A percentile compares a stretch with the other conserved stretches of the same genome.
Conservation (phyloP, 2,888 invertebrate species). For the Fissipunctia ypsillon region DNA sequence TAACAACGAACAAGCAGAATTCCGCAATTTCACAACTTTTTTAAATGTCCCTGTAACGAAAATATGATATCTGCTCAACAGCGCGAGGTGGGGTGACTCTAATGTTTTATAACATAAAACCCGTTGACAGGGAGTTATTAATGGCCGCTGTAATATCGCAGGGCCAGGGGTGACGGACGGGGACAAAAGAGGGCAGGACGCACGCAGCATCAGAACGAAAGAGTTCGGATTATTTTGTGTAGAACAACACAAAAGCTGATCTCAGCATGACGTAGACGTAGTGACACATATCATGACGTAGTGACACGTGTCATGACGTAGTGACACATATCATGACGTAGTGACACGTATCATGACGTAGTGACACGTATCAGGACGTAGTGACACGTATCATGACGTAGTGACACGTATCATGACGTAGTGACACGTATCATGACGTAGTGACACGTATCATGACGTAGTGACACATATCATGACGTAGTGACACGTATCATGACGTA, state of each 20-base stretch:
- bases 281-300: too few relatives aligned
- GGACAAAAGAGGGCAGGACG: neutral
- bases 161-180: neutral
- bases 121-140: constrained; percentile 51
- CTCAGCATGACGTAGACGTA: constrained; percentile 6
- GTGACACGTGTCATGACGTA: too few relatives aligned
- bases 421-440: too few relatives aligned
- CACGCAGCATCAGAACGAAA: constrained; percentile 21
- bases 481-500: too few relatives aligned
- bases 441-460: too few relatives aligned
- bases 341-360: too few relatives aligned
- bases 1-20: neutral
- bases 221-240: constrained; percentile 7
- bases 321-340: too few relatives aligned
- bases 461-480: too few relatives aligned
- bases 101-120: constrained; percentile 49
- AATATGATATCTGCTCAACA: neutral
- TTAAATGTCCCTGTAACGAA: constrained; percentile 13
- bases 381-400: too few relatives aligned
- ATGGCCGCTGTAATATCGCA: constrained; percentile 30
- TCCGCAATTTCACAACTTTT: neutral
- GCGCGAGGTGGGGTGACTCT: neutral
- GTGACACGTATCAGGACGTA: too few relatives aligned
- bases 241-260: neutral
- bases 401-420: too few relatives aligned